Evolutionary conservation across 2,888 invertebrate genomes (phyloP), one percentile per base, ranked within the genome.

Genomic region (Steromphala cineraria): DNA sequence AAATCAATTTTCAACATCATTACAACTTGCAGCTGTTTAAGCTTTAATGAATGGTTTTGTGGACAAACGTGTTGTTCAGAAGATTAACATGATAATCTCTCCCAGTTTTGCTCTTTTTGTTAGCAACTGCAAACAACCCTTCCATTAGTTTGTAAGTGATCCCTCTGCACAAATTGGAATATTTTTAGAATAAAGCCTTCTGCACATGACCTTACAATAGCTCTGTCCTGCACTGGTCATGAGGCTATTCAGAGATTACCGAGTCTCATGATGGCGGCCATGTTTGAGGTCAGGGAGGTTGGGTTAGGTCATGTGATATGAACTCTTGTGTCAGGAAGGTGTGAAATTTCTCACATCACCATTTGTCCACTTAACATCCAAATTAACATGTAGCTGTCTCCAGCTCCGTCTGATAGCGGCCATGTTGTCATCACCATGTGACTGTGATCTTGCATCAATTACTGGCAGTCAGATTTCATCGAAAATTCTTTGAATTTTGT

Each of bases 61-160:
- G 71, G 71, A 71, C 71, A 36, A 36, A 71, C 71, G 71, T 71
- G 71, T 71, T 31, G 71, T 19, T 19, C 71, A 71, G 71, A 36
- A 71, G 71, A 46, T 46, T 46, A 13, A 71, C 71, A 71, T 71
- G 71, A 71, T 71, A 71, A 71, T 71, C 71, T 71, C 40, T 46
- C 17, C 7, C 17, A 36, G n/a, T 2, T 36, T 36, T 13, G 8
- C 19, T 71, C 40, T 40, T 71, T 71, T 71, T 71, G 15, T 19
- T 36, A 19, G 40, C 71, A 40, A 36, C 71, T 36, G 36, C 71
- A 71, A 71, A 71, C 71, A 71, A 40, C 19, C 71, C 36, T 71
- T n/a, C 71, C 15, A 71, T 71, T 71, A 31, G 36, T 71, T 71
- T 36, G 71, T 36, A 71, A 71, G 71, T 71, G 71, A 71, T 31